Conservation (phyloP, 2,888 invertebrate species). For the Chloroclystis v-ata region DNA sequence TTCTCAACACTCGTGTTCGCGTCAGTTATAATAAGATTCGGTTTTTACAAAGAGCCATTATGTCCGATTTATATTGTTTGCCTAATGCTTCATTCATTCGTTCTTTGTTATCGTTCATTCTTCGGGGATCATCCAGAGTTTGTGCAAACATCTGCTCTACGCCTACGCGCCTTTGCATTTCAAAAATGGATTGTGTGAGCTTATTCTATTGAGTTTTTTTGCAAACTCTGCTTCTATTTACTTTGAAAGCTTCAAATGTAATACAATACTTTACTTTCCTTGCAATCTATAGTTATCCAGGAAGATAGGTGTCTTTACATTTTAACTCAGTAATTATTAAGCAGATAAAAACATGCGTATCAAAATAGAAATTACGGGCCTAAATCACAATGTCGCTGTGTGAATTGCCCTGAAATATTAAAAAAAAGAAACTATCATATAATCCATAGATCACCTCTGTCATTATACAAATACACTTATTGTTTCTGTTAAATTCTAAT, state of each 20-base stretch:
- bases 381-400: too few relatives aligned
- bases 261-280: constrained; percentile 2
- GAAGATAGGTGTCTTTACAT: too few relatives aligned
- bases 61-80: constrained; percentile 50
- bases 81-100: constrained; percentile 39
- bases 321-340: too few relatives aligned
- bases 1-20: constrained; percentile 36
- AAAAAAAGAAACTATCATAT: too few relatives aligned
- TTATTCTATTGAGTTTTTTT: constrained; percentile 17
- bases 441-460: too few relatives aligned
- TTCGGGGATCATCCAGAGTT: constrained; percentile 31
- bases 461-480: too few relatives aligned
- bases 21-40: constrained; percentile 65
- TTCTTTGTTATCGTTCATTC: constrained; percentile 46
- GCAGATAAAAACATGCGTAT: too few relatives aligned
- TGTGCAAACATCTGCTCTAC: constrained; percentile 64
- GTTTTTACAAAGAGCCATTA: constrained; percentile 49
- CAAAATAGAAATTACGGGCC: too few relatives aligned
- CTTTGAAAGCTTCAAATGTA: constrained; percentile 11
- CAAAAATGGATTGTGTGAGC: constrained; percentile 15
- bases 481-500: too few relatives aligned
- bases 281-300: too few relatives aligned
- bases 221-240: constrained; percentile 27
- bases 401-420: too few relatives aligned
- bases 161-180: constrained; percentile 41